These are phyloP conservation scores for Scomber colias DNA, from an alignment of 2,113 vertebrate species.

Conservation along the genomic window DNA sequence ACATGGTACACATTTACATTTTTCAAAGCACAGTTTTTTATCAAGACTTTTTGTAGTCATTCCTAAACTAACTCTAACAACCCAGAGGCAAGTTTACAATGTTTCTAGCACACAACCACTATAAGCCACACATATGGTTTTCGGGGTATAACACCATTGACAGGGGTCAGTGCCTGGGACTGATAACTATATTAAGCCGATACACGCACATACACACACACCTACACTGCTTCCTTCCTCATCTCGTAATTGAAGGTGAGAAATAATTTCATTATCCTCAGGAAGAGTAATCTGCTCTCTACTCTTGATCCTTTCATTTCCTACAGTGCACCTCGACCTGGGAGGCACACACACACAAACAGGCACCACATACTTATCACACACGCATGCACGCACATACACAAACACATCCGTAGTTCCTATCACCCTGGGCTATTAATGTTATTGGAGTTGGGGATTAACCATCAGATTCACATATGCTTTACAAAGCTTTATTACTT, in stretches of 20 bases:
- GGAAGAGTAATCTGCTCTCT: conserved; percentile 83
- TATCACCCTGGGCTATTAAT: conserved; percentile 79
- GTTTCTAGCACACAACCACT: neutral
- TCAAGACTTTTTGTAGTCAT: neutral
- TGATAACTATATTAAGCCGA: conserved; percentile 49
- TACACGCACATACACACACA: conserved; percentile 22
- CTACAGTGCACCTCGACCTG: conserved; percentile 83
- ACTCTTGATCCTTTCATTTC: conserved; percentile 86
- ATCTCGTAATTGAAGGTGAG: conserved; percentile 88
- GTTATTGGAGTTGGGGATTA: conserved; percentile 82
- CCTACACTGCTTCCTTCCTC: conserved; percentile 65
- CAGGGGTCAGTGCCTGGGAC: conserved; percentile 41
- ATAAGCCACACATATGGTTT: conserved; percentile 47
- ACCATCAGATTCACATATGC: conserved; percentile 82
- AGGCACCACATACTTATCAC: conserved; percentile 24
- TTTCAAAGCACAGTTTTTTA: no score
- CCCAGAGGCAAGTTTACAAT: neutral
- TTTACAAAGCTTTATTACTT: conserved; percentile 79
- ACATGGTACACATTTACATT: neutral
- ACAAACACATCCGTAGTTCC: conserved; percentile 49
- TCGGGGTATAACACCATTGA: conserved; percentile 36
- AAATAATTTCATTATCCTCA: conserved; percentile 87
- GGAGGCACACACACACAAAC: conserved; percentile 54
- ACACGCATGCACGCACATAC: conserved; percentile 34
- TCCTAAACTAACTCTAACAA: neutral